Percentiles rank a stretch among this genome's conserved stretches.
Evolutionary conservation across 2,888 invertebrate species (phyloP).

Genomic region (Macrosoma leucophasiata): DNA sequence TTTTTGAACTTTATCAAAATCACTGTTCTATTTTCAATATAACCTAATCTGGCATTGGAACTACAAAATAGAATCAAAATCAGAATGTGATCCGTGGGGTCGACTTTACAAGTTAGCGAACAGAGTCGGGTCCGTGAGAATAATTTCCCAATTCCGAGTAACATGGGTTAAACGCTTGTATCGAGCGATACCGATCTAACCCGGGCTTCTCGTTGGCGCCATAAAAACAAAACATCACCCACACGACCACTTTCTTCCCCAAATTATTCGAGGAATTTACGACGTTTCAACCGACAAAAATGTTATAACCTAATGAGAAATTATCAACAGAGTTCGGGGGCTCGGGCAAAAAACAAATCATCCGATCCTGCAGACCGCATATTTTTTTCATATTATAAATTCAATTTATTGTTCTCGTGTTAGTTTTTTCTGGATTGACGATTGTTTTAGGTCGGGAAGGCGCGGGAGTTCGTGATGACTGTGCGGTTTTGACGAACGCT

Average conservation of each 20-base stretch:
- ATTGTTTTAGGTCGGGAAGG: slow-evolving; percentile 60
- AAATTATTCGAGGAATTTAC: slow-evolving; percentile 75
- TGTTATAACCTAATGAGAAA: slow-evolving; percentile 75
- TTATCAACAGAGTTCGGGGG: slow-evolving; percentile 65
- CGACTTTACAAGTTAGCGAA: slow-evolving; percentile 62
- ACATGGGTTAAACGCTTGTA: slow-evolving; percentile 75
- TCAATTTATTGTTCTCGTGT: slow-evolving; percentile 57
- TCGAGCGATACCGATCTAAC: slow-evolving; percentile 71
- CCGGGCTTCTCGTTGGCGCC: slow-evolving; percentile 70
- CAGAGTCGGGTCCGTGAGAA: slow-evolving; percentile 60
- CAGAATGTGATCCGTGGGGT: too few relatives aligned
- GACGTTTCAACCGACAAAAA: slow-evolving; percentile 69
- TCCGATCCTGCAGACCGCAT: slow-evolving; percentile 47
- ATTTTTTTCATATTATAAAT: slow-evolving; percentile 56
- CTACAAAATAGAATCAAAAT: too few relatives aligned
- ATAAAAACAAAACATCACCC: slow-evolving; percentile 73
- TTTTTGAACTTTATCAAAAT: too few relatives aligned
- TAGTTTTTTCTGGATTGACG: slow-evolving; percentile 51
- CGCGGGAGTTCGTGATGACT: slow-evolving; percentile 64
- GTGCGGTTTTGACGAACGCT: slow-evolving; percentile 43
- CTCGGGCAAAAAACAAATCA: slow-evolving; percentile 62
- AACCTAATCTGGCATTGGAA: too few relatives aligned
- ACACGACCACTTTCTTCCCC: slow-evolving; percentile 71
- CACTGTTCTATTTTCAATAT: too few relatives aligned
- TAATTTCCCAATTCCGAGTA: slow-evolving; percentile 63